Base-by-base conservation (phyloP, 2,888 invertebrate species). In the Steinernema hermaphroditum region DNA sequence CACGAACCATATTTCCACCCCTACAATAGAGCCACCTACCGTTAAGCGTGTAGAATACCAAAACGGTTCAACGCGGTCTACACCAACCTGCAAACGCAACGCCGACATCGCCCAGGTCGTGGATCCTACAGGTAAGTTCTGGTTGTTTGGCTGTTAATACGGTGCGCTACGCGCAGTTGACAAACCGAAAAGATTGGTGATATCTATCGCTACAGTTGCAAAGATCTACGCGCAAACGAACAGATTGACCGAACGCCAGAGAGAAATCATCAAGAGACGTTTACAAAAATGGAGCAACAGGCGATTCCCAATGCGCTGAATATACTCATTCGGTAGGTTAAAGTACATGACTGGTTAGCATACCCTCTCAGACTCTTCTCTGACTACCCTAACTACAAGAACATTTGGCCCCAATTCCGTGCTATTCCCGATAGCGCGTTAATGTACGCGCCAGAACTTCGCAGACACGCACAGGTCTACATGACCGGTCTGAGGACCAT, bases 371-470 rank as follows among this genome's bases (percentile, higher is more conserved):
- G 85, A 14, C 76, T 85, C 0, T 85, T 85, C 71, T 76, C 83
- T 16, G 83, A 85, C 68, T 77, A 82, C 69, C 85, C 85, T 6
- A 74, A 78, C 44, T 85, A 85, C 74, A 85, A 85, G 72, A 74
- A 78, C 44, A 82, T 85, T 41, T 85, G 84, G 84, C 85, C 84
- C 0, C 83, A 82, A 72, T 85, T 85, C 74, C 75, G 82, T 1
- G 79, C 80, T 16, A 82, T 85, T 68, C 84, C 84, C 49, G 85
- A 85, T 74, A 82, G 81, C 1, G 77, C 83, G 12, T 70, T 85
- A 43, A 83, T 85, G 83, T 77, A 78, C 72, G 81, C 85, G 8
- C 76, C 78, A 16, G 82, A 82, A 68, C 70, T 85, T 41, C 71
- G 80, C 72, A 75, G 72, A 27, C 81, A 79, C 71, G 83, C 54